A percentile compares a stretch with the other conserved stretches of the same genome.
These are phyloP conservation scores for Amphilophus citrinellus DNA, from an alignment of 2,113 vertebrate genomes.

Conservation along the genomic window DNA sequence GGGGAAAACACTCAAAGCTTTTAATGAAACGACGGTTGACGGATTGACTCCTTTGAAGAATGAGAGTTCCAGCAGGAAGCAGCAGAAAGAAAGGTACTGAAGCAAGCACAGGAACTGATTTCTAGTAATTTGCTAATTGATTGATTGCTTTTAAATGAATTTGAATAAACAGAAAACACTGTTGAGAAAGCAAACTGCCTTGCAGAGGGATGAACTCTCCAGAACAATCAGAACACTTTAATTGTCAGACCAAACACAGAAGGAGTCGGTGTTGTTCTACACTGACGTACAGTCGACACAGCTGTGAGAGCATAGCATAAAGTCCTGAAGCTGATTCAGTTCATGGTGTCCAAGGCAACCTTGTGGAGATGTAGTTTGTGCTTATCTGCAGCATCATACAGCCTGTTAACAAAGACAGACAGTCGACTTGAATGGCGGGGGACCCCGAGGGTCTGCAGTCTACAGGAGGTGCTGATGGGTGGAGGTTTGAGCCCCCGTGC, in stretches of 20 bases:
- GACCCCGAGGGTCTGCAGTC: conserved; percentile 41
- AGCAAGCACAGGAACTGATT: neutral
- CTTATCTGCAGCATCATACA: conserved; percentile 27
- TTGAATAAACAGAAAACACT: conserved; percentile 3
- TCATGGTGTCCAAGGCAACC: conserved; percentile 11
- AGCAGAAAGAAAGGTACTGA: neutral
- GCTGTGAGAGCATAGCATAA: neutral
- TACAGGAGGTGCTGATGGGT: conserved; percentile 58
- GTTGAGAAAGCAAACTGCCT: neutral
- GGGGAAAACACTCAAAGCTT: conserved; percentile 4
- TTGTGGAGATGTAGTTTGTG: conserved; percentile 15
- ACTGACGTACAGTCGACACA: neutral
- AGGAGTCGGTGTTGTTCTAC: neutral
- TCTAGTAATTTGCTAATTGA: conserved; percentile 26
- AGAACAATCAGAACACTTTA: neutral
- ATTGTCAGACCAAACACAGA: neutral
- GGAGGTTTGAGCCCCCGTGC: conserved; percentile 34
- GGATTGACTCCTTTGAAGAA: conserved; percentile 3
- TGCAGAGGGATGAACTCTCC: neutral
- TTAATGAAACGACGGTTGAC: conserved; percentile 9
- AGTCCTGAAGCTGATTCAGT: neutral
- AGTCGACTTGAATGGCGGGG: conserved; percentile 26
- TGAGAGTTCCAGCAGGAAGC: conserved; percentile 6
- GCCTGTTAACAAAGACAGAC: conserved; percentile 42
- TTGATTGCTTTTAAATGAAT: conserved; percentile 31